Percentiles rank a stretch among this genome's conserved stretches.
phyloP scores from a whole-genome alignment of 2,888 invertebrate species.

The Pseudanteris insignis region DNA sequence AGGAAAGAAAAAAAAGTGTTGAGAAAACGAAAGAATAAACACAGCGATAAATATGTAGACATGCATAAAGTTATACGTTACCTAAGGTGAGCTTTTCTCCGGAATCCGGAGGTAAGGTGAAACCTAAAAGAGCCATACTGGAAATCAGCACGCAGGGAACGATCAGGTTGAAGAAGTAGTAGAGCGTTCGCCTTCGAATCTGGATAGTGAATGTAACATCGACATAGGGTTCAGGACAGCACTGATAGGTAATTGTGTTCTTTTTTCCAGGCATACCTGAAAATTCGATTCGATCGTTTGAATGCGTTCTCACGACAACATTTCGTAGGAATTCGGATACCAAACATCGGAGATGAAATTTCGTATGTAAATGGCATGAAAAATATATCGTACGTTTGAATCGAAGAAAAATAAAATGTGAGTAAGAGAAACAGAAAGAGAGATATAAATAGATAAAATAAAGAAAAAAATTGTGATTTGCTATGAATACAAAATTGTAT shows the following conservation, averaged over 20 bases:
- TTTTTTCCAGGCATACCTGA: slow-evolving; percentile 91
- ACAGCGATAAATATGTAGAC: slow-evolving; percentile 23
- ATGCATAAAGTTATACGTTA: slow-evolving; percentile 68
- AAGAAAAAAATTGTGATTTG: not conserved
- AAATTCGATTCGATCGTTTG: slow-evolving; percentile 27
- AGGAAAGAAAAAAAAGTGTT: no score
- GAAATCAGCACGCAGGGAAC: slow-evolving; percentile 99
- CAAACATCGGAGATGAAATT: no score
- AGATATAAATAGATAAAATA: not conserved
- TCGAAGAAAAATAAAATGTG: not conserved
- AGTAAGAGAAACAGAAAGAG: not conserved
- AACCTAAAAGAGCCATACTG: slow-evolving; percentile 97
- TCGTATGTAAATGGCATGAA: no score
- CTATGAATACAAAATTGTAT: no score
- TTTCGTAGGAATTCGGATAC: not conserved
- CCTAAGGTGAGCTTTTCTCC: slow-evolving; percentile 96
- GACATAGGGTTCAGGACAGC: slow-evolving; percentile 93
- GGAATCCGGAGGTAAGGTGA: slow-evolving; percentile 97
- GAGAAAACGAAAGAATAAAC: no score
- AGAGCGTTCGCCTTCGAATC: slow-evolving; percentile 94
- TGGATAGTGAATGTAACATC: slow-evolving; percentile 97
- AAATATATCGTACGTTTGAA: no score
- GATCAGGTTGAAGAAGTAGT: slow-evolving; percentile 99
- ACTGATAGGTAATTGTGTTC: slow-evolving; percentile 89
- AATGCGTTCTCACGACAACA: not conserved